Evolutionary conservation across 1,140 invertebrate species (phyloP).

Genomic region (Hycleus phaleratus): DNA sequence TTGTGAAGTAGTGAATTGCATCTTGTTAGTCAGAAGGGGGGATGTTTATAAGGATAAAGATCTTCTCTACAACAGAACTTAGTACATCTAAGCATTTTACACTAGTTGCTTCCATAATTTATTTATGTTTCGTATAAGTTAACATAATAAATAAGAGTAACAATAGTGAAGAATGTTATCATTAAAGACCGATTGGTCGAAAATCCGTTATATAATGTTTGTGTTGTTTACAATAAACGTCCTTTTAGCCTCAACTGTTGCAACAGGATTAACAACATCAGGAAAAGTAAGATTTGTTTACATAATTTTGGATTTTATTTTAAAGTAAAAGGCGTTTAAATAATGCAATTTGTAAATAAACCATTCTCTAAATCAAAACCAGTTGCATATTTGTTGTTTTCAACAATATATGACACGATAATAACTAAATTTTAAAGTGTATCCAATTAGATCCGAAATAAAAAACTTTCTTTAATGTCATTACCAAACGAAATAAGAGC

Average conservation of each 20-base stretch:
- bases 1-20: no score
- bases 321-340: slow-evolving; percentile 4
- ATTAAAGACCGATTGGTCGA: slow-evolving; percentile 12
- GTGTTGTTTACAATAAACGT: slow-evolving; percentile 9
- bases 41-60: no score
- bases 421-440: no score
- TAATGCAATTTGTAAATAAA: neutral
- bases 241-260: slow-evolving; percentile 10
- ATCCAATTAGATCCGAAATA: no score
- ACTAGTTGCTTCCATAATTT: neutral
- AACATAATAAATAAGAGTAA: no score
- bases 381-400: neutral
- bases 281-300: slow-evolving; percentile 12
- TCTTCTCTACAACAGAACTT: no score
- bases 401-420: neutral
- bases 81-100: slow-evolving; percentile 8
- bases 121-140: no score
- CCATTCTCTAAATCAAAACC: neutral
- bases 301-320: neutral
- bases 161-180: neutral
- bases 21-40: no score
- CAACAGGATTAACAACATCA: slow-evolving; percentile 9
- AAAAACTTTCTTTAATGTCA: no score
- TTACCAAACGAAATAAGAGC: slow-evolving; percentile 7
- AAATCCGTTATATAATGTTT: slow-evolving; percentile 9